Base-by-base conservation (phyloP, 2,888 invertebrate genomes). In the Andrena trimmerana region DNA sequence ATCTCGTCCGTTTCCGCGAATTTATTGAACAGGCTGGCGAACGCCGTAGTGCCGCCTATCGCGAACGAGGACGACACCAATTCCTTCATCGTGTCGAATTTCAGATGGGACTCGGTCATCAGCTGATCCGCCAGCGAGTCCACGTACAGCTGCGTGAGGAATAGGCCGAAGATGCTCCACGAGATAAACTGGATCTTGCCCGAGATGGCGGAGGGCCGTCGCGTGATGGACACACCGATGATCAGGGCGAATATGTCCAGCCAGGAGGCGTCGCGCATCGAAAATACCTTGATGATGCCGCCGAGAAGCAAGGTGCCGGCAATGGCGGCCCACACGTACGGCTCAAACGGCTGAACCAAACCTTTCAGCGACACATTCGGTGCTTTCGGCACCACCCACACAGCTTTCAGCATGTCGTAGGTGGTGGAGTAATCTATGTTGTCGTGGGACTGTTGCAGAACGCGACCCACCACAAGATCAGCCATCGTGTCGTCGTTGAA, bases 1-100 rank as follows among this genome's bases (percentile, higher is more conserved):
- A 95, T 95, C 57, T 95, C 95, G 0, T 95, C 95, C 0, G 94
- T 95, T 75, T 95, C 93, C 36, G 85, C 78, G 1, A 94, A 95
- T 72, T 95, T 94, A 60, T 85, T 68, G 29, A 76, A 24, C 66
- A 91, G 78, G 63, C 86, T 80, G 88, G 6, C 91, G 88, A 88
- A 66, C 3, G 70, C 63, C 0, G 54, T n/a, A 0, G 72, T 78
- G 0, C 92, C 91, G 5, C 91, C 92, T 0, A 88, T 66, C 6
- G 75, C 48, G 13, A 92, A 82, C 2, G 84, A 86, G 0, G 92
- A 91, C 1, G 80, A 57, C 0, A 88, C 29, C 20, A 93, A 62
- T 7, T 93, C 90, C 2, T 76, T 24, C 70, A 90, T 86, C 0
- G 91, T 90, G 0, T 89, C 85, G 6, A 93, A 87, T 36, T 90